Evolutionary conservation across 2,113 vertebrate genomes (phyloP).

Genomic region (Brienomyrus longianalis): DNA sequence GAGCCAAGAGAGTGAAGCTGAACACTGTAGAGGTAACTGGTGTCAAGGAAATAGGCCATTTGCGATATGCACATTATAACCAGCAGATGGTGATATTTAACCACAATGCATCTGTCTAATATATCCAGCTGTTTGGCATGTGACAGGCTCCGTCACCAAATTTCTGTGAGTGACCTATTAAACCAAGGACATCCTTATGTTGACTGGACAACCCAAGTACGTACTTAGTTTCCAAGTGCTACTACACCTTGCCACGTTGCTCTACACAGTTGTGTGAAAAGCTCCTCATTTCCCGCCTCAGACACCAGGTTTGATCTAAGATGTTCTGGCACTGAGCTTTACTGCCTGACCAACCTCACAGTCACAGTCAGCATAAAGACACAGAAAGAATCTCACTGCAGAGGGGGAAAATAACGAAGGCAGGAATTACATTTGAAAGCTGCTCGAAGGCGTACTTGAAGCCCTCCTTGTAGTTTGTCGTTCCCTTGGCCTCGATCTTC

Average conservation of each 20-base stretch:
- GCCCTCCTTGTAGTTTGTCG: constrained; percentile 87
- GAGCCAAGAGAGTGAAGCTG: neutral
- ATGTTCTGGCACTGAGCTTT: neutral
- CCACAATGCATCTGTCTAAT: neutral
- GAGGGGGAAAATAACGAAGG: neutral
- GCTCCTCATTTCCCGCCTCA: neutral
- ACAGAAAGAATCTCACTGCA: neutral
- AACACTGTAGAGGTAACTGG: neutral
- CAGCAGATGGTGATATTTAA: constrained; percentile 28
- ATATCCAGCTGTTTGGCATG: neutral
- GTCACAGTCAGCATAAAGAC: neutral
- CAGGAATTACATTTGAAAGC: constrained; percentile 65
- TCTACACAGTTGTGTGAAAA: neutral
- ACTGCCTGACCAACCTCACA: neutral
- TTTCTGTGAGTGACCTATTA: neutral
- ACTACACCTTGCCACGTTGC: neutral
- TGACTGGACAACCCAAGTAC: neutral
- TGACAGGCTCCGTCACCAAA: neutral
- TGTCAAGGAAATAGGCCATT: neutral
- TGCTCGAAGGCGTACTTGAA: constrained; percentile 89
- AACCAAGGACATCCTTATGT: neutral
- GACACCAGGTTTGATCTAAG: neutral
- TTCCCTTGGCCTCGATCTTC: constrained; percentile 83
- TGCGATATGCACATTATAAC: neutral
- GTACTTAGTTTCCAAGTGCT: neutral